Percentiles rank a stretch among this genome's conserved stretches.
These are phyloP conservation scores for Numenius arquata DNA, from an alignment of 2,113 vertebrate genomes.

Conservation along the genomic window DNA sequence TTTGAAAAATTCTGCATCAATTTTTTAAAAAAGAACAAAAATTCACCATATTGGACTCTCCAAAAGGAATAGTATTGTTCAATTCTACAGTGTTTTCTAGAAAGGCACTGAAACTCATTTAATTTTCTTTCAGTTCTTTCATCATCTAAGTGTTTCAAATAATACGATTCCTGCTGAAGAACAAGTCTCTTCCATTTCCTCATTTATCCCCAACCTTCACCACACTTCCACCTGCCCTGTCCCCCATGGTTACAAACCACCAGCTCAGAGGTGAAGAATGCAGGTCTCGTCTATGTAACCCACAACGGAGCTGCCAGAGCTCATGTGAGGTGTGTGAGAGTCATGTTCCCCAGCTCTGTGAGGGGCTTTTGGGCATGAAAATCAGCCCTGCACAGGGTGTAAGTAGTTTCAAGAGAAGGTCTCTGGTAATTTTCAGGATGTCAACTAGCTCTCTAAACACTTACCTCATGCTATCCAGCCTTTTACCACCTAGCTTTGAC, in stretches of 20 bases:
- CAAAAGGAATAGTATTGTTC: not conserved
- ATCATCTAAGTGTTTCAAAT: not conserved
- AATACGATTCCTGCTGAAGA: not conserved
- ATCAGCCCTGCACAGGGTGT: not conserved
- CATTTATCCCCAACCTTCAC: not conserved
- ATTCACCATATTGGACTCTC: not conserved
- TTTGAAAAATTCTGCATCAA: not conserved
- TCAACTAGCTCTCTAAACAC: constrained; percentile 38
- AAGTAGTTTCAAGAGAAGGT: not conserved
- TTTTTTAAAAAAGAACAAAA: not conserved
- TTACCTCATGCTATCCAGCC: constrained; percentile 43
- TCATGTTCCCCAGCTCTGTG: not conserved
- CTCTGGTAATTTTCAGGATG: constrained; percentile 53
- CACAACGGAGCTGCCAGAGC: not conserved
- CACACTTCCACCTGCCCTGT: not conserved
- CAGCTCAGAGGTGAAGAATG: not conserved
- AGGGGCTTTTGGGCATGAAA: not conserved
- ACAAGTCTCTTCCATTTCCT: not conserved
- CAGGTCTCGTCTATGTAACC: not conserved
- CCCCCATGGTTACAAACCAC: not conserved
- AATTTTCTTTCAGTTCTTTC: not conserved
- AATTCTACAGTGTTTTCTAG: not conserved
- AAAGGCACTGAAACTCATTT: not conserved
- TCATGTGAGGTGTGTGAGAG: not conserved
- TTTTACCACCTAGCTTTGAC: constrained; percentile 44